Conservation (phyloP, 2,888 invertebrate species). For the Scrobipalpa atriplicella region DNA sequence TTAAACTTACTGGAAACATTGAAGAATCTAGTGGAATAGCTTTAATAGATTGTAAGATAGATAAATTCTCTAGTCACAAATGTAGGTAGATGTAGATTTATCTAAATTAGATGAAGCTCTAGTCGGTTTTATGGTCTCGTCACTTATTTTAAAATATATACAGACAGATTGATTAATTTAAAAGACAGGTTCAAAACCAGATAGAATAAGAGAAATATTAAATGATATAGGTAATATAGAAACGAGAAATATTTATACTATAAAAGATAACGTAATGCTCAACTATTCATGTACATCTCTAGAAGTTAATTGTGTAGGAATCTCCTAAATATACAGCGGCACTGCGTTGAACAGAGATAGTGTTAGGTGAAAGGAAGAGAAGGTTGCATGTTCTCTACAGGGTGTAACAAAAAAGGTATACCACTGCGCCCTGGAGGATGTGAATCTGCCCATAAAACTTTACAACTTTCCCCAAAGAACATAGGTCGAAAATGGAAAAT, state of each 20-base stretch:
- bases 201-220: background rate
- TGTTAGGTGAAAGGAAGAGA: background rate
- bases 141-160: background rate
- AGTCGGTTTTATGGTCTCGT: background rate
- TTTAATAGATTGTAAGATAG: conserved; percentile 72
- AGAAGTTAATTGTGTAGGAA: background rate
- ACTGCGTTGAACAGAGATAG: background rate
- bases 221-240: background rate
- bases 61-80: conserved; percentile 40
- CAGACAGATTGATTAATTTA: background rate
- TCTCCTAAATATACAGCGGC: conserved; percentile 24
- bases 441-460: no score
- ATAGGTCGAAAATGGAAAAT: no score
- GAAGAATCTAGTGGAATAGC: conserved; percentile 72
- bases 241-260: background rate
- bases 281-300: conserved; percentile 43
- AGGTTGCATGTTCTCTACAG: background rate
- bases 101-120: conserved; percentile 9
- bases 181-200: conserved; percentile 6
- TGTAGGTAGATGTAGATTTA: conserved; percentile 22
- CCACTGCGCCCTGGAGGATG: no score
- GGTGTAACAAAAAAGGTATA: no score
- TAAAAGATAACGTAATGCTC: conserved; percentile 60
- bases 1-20: conserved; percentile 32
- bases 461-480: no score